Base-by-base conservation (phyloP, 1,140 invertebrate genomes). In the Cyclina sinensis region DNA sequence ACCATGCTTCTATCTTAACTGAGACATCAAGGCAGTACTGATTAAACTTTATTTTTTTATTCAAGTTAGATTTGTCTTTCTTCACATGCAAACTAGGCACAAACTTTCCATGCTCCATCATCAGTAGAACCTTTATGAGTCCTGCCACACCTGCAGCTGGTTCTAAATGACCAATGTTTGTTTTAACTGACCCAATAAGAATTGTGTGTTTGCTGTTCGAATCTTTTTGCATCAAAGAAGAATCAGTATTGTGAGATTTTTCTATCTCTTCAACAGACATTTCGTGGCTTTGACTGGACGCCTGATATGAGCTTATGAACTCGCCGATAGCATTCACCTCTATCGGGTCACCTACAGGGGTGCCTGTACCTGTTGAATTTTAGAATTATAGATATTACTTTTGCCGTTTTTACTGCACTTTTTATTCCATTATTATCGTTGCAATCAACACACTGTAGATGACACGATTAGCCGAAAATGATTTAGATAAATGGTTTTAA, bases 101-200 rank as follows among this genome's bases (percentile, higher is more conserved):
- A 76, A 91, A 90, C 27, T 68, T 88, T 7, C 74, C 54, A 35
- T 91, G 79, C 43, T 92, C 89, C 90, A 92, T 91, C 92, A 92
- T 92, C 2, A 92, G 76, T 32, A 92, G 73, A 11, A 92, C 89
- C n/a, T 99, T 99, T 0, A 97, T 98, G 54, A 99, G 96, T 0
- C 98, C 98, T 93, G 98, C 98, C 14, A 98, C 94, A 43, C 98
- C 98, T 18, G 98, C 99, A 0, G 98, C 98, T 1, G 98, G 97
- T 95, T 99, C 99, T 1, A 98, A 83, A 76, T 92, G 92, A 21
- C 91, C 92, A 59, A 92, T 91, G 81, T 92, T 92, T 11, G 91
- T 89, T 68, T 92, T 92, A 18, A 92, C 90, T 16, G 92, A 92
- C 0, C 92, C 92, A 16, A 92, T 91, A 43, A 88, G 81, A 7